Percentiles rank a stretch among this genome's conserved stretches.
These are phyloP conservation scores for Myanophis thanlyinensis DNA, from an alignment of 2,113 vertebrate genomes.

Conservation along the genomic window DNA sequence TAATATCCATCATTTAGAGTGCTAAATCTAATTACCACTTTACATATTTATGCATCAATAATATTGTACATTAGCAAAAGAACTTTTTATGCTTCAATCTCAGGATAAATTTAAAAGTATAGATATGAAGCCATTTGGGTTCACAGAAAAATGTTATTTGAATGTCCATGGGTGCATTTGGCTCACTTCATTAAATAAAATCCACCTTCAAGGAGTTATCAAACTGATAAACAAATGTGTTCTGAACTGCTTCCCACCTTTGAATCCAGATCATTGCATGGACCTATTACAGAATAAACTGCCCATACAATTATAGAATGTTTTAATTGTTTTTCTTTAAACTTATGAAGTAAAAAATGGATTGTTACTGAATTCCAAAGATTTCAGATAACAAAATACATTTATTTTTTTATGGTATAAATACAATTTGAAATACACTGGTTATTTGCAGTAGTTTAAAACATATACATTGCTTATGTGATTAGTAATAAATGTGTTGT, in stretches of 20 bases:
- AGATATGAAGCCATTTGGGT: neutral
- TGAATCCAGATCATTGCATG: neutral
- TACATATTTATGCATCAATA: neutral
- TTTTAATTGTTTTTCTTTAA: neutral
- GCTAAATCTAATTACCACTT: neutral
- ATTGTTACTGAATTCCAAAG: neutral
- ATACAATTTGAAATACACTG: neutral
- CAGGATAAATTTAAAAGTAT: neutral
- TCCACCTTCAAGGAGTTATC: neutral
- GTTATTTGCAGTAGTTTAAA: neutral
- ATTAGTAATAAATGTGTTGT: neutral
- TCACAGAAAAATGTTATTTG: neutral
- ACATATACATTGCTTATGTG: neutral
- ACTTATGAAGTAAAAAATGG: neutral
- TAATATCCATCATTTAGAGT: neutral
- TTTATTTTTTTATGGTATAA: neutral
- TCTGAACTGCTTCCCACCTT: neutral
- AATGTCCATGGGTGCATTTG: neutral
- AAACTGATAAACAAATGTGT: neutral
- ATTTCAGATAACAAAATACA: neutral
- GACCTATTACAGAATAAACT: neutral
- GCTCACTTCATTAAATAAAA: neutral
- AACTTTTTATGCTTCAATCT: neutral
- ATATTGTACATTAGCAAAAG: neutral
- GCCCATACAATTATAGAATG: neutral